Conservation (phyloP, 2,888 invertebrate species). For the Ischnus inquisitorius region DNA sequence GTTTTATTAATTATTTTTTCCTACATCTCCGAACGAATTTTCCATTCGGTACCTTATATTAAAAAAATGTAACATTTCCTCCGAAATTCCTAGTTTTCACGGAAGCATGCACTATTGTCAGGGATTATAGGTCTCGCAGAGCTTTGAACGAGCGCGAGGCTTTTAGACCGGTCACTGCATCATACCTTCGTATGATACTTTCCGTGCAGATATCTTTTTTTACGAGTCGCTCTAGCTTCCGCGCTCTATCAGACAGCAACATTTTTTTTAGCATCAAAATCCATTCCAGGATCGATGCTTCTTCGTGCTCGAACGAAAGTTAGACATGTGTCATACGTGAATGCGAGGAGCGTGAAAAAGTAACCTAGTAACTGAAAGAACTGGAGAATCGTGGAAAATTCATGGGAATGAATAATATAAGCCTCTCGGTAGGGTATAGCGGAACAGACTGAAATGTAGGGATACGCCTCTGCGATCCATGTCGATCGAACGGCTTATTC, state of each 20-base stretch:
- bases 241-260: neutral
- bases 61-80: conserved; percentile 14
- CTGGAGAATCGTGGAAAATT: conserved; percentile 79
- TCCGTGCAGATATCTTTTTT: neutral
- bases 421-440: conserved; percentile 65
- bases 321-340: too few species aligned
- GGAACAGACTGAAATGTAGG: conserved; percentile 14
- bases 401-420: conserved; percentile 78
- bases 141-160: conserved; percentile 3
- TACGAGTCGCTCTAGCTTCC: neutral
- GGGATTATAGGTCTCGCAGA: conserved; percentile 31
- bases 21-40: conserved; percentile 32
- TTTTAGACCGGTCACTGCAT: neutral
- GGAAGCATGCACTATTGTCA: conserved; percentile 1
- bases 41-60: conserved; percentile 58
- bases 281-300: neutral
- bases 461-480: conserved; percentile 69
- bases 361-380: conserved; percentile 50
- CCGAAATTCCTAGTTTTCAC: conserved; percentile 14
- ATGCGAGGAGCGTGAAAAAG: too few species aligned
- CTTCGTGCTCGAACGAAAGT: neutral
- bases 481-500: conserved; percentile 67
- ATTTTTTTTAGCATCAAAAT: neutral
- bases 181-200: neutral
- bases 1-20: neutral